Evolutionary conservation across 1,140 invertebrate genomes (phyloP).

Genomic region (Magallana angulata): DNA sequence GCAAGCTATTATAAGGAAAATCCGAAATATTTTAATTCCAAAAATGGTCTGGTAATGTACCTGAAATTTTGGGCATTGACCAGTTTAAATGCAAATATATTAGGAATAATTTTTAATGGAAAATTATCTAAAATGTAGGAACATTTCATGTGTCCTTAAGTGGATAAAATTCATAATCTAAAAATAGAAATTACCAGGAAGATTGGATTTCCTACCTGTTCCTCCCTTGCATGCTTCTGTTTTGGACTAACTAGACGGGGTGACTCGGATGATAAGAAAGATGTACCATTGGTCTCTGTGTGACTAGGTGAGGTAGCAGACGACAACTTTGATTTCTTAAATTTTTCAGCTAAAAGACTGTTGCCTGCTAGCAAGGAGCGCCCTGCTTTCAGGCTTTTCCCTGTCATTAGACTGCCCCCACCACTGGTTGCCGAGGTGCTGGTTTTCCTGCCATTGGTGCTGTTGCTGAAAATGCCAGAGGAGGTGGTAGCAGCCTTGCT

Average conservation of each 20-base stretch:
- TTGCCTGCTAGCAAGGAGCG: constrained; percentile 40
- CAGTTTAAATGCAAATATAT: too few species aligned
- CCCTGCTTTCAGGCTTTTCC: constrained; percentile 40
- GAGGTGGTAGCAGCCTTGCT: constrained; percentile 55
- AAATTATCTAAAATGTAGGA: too few species aligned
- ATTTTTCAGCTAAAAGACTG: constrained; percentile 39
- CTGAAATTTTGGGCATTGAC: too few species aligned
- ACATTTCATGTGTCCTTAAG: too few species aligned
- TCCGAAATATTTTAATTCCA: too few species aligned
- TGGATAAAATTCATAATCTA: too few species aligned
- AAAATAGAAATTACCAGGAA: too few species aligned
- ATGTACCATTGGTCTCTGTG: constrained; percentile 42
- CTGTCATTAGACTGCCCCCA: constrained; percentile 41
- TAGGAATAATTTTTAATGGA: too few species aligned
- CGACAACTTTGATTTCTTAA: constrained; percentile 10
- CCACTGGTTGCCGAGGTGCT: constrained; percentile 46
- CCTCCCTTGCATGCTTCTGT: not conserved
- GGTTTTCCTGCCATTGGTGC: constrained; percentile 44
- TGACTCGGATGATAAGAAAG: not conserved
- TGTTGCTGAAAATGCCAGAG: constrained; percentile 45
- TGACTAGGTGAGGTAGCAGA: not conserved
- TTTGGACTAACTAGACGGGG: not conserved
- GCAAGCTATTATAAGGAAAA: too few species aligned
- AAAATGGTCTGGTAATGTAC: too few species aligned
- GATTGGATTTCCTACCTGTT: not conserved